Percentiles rank a stretch among this genome's conserved stretches.
phyloP scores from a whole-genome alignment of 2,797 vertebrate species.

The Falco cherrug region DNA sequence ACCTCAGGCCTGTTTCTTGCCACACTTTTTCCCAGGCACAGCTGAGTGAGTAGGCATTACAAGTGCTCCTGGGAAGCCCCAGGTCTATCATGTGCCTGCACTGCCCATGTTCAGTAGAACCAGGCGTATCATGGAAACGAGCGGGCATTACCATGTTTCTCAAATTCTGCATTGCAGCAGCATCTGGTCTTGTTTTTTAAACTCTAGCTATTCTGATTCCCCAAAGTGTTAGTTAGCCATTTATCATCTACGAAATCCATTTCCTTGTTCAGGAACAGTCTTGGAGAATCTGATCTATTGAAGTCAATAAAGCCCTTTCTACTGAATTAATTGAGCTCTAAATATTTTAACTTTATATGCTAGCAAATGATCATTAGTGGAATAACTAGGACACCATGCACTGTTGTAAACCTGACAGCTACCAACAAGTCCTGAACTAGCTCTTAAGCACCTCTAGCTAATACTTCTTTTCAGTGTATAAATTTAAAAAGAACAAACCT shows the following conservation, averaged over 20 bases:
- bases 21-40: neutral
- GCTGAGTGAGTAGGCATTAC: neutral
- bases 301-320: neutral
- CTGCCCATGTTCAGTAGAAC: neutral
- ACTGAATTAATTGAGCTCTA: neutral
- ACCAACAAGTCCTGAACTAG: neutral
- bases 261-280: neutral
- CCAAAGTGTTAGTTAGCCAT: neutral
- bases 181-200: neutral
- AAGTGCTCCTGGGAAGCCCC: neutral
- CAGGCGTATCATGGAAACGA: neutral
- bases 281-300: neutral
- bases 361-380: neutral
- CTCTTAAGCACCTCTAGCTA: neutral
- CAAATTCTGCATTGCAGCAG: neutral
- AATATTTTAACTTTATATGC: neutral
- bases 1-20: neutral
- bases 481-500: neutral
- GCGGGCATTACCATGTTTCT: neutral
- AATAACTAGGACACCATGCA: neutral
- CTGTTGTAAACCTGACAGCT: neutral
- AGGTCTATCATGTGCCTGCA: neutral
- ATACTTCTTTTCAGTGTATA: neutral
- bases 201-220: neutral
- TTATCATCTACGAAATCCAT: constrained; percentile 8